Base-by-base conservation (phyloP, 2,797 vertebrate genomes). In the Stomatorhinus walkeri region DNA sequence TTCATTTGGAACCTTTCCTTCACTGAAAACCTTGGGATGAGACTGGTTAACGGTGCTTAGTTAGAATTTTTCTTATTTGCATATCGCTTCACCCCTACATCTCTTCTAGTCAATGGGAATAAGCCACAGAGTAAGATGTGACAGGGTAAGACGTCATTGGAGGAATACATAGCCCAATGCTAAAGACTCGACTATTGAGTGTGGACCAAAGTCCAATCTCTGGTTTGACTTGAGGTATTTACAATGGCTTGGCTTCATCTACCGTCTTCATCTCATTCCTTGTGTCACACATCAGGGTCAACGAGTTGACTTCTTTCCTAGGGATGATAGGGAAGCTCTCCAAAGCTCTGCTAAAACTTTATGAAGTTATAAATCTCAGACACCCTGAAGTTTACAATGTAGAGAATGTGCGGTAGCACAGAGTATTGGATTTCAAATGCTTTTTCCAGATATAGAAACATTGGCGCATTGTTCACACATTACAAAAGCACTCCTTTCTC, bases 361-460 rank as follows among this genome's bases (percentile, higher is more conserved):
- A 46, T 49, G 22, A 85, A 85, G 46, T 12, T 49, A 28, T 49
- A 28, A 24, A 49, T 51, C 8, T 49, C 9, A 24, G 83, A 49
- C 4, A 16, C 24, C 85, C 85, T 36, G 51, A 56, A 85, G 83
- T 52, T 56, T 86, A 54, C 49, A 36, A 54, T n/a, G 49, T 56
- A 54, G 6, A 56, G 28, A 32, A 86, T 86, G 49, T 49, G 51
- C 7, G 40, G 49, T 56, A 40, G 48, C 24, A 16, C 24, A 49
- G 19, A 3, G n/a, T n/a, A 10, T 49, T 24, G 40, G n/a, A 46
- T 84, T 84, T 49, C 24, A 52, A 16, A 52, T 86, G 85, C 85
- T 7, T 49, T 86, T 49, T 49, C 83, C 46, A 85, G 83, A 85
- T 12, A 85, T 24, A 51, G 83, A 85, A 51, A 85, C 83, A 85